Percentiles rank a stretch among this genome's conserved stretches.
Evolutionary conservation across 1,140 invertebrate genomes (phyloP).

Genomic region (Euura lappo): DNA sequence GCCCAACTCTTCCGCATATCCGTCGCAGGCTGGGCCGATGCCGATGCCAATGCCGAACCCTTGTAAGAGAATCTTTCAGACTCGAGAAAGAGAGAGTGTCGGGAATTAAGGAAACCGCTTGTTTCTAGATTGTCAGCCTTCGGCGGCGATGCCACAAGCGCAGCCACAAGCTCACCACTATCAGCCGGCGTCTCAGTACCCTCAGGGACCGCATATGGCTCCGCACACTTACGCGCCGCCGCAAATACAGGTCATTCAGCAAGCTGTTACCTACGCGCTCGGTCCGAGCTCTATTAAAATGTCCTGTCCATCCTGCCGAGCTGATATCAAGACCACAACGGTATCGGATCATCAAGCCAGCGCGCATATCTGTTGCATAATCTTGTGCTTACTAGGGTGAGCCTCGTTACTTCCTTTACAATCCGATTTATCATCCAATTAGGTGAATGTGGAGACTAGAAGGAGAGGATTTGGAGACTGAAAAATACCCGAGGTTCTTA

Average conservation of each 20-base stretch:
- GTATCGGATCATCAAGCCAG: constrained; percentile 54
- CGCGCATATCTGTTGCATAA: constrained; percentile 55
- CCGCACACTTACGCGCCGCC: constrained; percentile 23
- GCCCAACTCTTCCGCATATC: not conserved
- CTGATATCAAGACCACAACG: constrained; percentile 54
- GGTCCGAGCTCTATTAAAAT: constrained; percentile 51
- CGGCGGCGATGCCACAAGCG: not conserved
- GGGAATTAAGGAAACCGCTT: not conserved
- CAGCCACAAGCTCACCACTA: not conserved
- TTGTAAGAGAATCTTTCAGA: not conserved
- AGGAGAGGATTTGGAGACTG: too few relatives aligned
- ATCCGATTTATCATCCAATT: too few relatives aligned
- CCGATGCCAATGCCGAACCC: not conserved
- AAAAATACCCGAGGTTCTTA: too few relatives aligned
- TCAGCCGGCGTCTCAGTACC: not conserved
- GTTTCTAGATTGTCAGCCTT: not conserved
- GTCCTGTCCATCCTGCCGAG: constrained; percentile 50
- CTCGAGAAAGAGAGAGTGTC: too few relatives aligned
- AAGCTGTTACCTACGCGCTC: constrained; percentile 40
- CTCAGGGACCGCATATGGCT: not conserved
- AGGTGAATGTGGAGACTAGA: too few relatives aligned
- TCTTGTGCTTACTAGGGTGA: constrained; percentile 56
- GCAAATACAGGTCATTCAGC: constrained; percentile 45
- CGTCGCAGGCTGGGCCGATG: not conserved
- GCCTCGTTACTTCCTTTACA: constrained; percentile 9